These are phyloP conservation scores for Thalpophila matura DNA, from an alignment of 2,888 invertebrate genomes.

Conservation along the genomic window DNA sequence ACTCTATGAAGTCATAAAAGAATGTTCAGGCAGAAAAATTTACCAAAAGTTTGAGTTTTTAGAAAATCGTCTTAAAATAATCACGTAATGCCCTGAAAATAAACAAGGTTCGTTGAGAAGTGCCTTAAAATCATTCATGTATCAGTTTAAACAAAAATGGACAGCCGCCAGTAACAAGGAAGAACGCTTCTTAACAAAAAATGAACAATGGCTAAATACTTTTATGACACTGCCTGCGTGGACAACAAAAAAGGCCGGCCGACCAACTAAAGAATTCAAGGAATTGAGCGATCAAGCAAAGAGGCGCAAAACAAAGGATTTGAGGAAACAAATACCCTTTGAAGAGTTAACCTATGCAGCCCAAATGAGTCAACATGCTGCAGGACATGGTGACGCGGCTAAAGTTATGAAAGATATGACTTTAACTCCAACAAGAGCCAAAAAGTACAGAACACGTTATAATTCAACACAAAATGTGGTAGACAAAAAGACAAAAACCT, in stretches of 20 bases:
- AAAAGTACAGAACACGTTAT: constrained; percentile 12
- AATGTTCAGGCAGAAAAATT: too few relatives aligned
- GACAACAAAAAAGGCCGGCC: constrained; percentile 12
- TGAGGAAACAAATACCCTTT: constrained; percentile 6
- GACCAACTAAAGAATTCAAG: constrained; percentile 17
- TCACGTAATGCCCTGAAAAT: constrained; percentile 19
- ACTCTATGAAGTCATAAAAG: too few relatives aligned
- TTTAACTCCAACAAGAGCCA: constrained; percentile 20
- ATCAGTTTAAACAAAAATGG: constrained; percentile 25
- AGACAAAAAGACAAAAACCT: constrained; percentile 15
- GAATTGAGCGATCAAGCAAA: constrained; percentile 25
- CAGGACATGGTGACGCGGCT: constrained; percentile 14
- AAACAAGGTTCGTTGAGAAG: background rate
- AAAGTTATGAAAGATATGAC: constrained; percentile 22
- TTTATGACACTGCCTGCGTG: constrained; percentile 10
- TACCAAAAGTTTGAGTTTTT: constrained; percentile 3
- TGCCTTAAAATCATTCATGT: constrained; percentile 1
- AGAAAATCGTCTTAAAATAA: constrained; percentile 9
- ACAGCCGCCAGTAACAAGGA: constrained; percentile 12
- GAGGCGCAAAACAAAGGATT: constrained; percentile 26
- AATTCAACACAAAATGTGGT: background rate
- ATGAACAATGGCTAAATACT: constrained; percentile 12
- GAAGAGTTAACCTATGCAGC: constrained; percentile 20
- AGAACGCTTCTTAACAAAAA: constrained; percentile 18
- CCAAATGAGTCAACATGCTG: constrained; percentile 10